Base-by-base conservation (phyloP, 2,113 vertebrate genomes). In the Melanostigma gelatinosum region DNA sequence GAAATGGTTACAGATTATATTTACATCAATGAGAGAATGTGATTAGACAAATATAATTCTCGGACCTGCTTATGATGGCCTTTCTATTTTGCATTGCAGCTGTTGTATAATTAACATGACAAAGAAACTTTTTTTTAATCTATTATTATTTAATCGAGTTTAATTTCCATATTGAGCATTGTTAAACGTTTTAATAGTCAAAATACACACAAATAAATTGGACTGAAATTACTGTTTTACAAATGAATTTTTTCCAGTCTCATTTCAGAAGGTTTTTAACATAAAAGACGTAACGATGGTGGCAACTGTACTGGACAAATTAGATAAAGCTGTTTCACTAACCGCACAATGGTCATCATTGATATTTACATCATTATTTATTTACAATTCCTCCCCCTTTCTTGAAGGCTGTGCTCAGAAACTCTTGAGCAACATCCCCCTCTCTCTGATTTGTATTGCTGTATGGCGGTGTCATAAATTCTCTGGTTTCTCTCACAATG, bases 11-110 rank as follows among this genome's bases (percentile, higher is more conserved):
- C 20, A 66, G n/a, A 13, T 63, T 4, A 10, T 32, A 9, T 64
- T 70, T 55, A 44, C 38, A 74, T 54, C 20, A 24, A 13, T 58
- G 11, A n/a, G 38, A 54, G n/a, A 50, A 62, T 46, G 27, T 78
- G 29, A 71, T 38, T 8, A 20, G 7, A 38, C 10, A 46, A 71
- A 79, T 62, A 61, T 12, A 72, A 76, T 46, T 32, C 6, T 10
- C 22, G 9, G 18, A 54, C 13, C 4, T 48, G 4, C 15, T 65
- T 15, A 2, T 32, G 20, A 6, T 44, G 12, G 24, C 6, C 8
- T 20, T 10, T 63, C 40, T 54, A 6, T 36, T 60, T 58, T 62
- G 2, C 4, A 16, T 48, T 34, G 24, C 3, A 29, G 27, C 34
- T 55, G 62, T 8, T 72, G 24, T 69, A 20, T 6, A n/a, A 77